Evolutionary conservation across 2,113 vertebrate genomes (phyloP).

Genomic region (Crotalus horridus): DNA sequence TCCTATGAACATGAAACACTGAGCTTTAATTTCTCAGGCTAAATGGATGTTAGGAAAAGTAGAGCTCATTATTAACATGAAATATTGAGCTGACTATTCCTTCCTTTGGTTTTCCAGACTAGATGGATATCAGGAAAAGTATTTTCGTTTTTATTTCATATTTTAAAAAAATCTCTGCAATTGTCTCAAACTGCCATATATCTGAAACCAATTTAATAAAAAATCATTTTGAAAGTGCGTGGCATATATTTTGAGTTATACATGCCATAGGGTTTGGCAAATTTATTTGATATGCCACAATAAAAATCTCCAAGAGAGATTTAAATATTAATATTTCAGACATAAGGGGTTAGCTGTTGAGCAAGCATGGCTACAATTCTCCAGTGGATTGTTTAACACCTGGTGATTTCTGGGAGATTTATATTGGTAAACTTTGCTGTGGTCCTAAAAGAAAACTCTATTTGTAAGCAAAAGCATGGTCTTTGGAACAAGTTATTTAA

Average conservation of each 20-base stretch:
- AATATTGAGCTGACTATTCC: constrained; percentile 24
- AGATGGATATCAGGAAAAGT: constrained; percentile 43
- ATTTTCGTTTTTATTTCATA: constrained; percentile 50
- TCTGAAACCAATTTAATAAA: constrained; percentile 42
- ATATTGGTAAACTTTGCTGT: not conserved
- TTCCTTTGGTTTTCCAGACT: constrained; percentile 52
- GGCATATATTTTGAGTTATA: constrained; percentile 43
- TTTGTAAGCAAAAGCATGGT: not conserved
- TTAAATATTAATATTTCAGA: not conserved
- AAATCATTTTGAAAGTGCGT: constrained; percentile 54
- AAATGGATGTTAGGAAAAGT: constrained; percentile 44
- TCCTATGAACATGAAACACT: constrained; percentile 42
- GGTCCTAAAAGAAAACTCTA: not conserved
- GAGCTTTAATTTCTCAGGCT: constrained; percentile 58
- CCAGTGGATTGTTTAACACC: not conserved
- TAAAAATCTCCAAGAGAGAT: constrained; percentile 61
- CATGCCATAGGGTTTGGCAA: constrained; percentile 54
- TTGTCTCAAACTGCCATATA: constrained; percentile 39
- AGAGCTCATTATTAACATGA: constrained; percentile 54
- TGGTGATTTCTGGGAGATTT: not conserved
- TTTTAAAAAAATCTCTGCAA: constrained; percentile 34
- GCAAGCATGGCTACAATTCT: not conserved
- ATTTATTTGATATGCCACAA: constrained; percentile 69
- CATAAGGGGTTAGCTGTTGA: not conserved
- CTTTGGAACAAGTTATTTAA: not conserved